These are phyloP conservation scores for Cottus gobio DNA, from an alignment of 2,113 vertebrate species.

Conservation along the genomic window DNA sequence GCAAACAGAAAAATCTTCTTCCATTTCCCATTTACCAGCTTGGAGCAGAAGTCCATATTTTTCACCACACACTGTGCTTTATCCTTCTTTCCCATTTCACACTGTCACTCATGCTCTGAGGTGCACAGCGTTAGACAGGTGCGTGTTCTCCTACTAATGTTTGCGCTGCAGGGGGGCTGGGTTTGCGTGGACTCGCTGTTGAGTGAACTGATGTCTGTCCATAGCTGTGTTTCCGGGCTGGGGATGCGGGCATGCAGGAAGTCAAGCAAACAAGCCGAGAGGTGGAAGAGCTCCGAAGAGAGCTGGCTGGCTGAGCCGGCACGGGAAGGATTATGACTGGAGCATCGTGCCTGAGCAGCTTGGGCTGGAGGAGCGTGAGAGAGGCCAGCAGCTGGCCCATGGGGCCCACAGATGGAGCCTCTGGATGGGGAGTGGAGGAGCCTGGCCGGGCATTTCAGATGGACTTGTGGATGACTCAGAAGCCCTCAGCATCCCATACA, in stretches of 20 bases:
- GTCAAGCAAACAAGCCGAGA: conserved; percentile 39
- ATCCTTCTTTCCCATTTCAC: conserved; percentile 19
- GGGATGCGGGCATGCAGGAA: conserved; percentile 37
- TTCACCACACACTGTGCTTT: not conserved
- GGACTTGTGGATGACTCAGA: conserved; percentile 65
- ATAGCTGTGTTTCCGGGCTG: conserved; percentile 45
- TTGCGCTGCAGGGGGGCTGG: conserved; percentile 47
- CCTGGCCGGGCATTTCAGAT: conserved; percentile 59
- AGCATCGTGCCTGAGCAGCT: conserved; percentile 61
- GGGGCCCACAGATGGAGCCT: conserved; percentile 70
- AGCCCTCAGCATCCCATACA: conserved; percentile 42
- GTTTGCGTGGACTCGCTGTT: conserved; percentile 56
- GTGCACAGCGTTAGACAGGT: conserved; percentile 37
- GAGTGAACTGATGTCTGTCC: conserved; percentile 59
- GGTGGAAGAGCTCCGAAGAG: conserved; percentile 18
- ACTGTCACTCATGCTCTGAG: conserved; percentile 29
- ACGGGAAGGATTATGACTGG: conserved; percentile 48
- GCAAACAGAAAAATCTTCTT: not conserved
- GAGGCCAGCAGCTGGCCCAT: conserved; percentile 66
- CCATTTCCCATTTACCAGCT: conserved; percentile 30
- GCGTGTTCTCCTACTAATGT: conserved; percentile 58
- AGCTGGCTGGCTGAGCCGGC: conserved; percentile 34
- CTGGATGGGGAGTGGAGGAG: conserved; percentile 60
- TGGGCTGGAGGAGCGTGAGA: conserved; percentile 71
- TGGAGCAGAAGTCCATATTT: conserved; percentile 15